phyloP scores from a whole-genome alignment of 2,113 vertebrate genomes.

The Apeltes quadracus region DNA sequence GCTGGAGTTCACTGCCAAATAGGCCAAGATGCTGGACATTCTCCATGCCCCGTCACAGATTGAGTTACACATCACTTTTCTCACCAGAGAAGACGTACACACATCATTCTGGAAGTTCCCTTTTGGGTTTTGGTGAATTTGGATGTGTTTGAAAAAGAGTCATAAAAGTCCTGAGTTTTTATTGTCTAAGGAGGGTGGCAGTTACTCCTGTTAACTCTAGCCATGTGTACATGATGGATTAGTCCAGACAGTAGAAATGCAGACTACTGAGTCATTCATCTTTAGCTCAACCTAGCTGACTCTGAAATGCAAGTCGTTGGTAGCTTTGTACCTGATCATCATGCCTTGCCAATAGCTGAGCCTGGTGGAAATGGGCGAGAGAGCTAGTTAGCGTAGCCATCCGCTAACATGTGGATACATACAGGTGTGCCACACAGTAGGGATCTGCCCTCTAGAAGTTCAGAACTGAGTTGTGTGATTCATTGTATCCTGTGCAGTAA shows the following conservation, averaged over 20 bases:
- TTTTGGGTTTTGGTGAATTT: slow-evolving; percentile 13
- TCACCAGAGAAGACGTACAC: slow-evolving; percentile 28
- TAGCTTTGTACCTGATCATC: neutral
- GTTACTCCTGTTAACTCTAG: slow-evolving; percentile 29
- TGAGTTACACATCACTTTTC: slow-evolving; percentile 49
- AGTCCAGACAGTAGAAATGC: slow-evolving; percentile 5
- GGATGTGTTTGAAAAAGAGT: slow-evolving; percentile 33
- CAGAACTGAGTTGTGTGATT: too few species aligned
- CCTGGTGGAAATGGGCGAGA: neutral
- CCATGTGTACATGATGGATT: slow-evolving; percentile 34
- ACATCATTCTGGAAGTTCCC: slow-evolving; percentile 1
- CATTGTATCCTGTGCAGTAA: neutral
- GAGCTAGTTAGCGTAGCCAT: neutral
- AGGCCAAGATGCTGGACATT: slow-evolving; percentile 37
- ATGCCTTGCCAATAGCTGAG: neutral
- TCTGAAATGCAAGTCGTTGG: slow-evolving; percentile 17
- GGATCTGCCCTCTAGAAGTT: too few species aligned
- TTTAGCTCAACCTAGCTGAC: slow-evolving; percentile 2
- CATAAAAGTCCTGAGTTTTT: slow-evolving; percentile 49
- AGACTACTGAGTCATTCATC: slow-evolving; percentile 40
- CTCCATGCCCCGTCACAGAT: slow-evolving; percentile 44
- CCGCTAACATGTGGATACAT: neutral
- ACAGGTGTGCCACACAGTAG: too few species aligned
- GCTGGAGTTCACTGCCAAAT: slow-evolving; percentile 23
- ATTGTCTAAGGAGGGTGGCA: slow-evolving; percentile 33